phyloP scores from a whole-genome alignment of 2,888 invertebrate species.

The Polyommatus icarus region DNA sequence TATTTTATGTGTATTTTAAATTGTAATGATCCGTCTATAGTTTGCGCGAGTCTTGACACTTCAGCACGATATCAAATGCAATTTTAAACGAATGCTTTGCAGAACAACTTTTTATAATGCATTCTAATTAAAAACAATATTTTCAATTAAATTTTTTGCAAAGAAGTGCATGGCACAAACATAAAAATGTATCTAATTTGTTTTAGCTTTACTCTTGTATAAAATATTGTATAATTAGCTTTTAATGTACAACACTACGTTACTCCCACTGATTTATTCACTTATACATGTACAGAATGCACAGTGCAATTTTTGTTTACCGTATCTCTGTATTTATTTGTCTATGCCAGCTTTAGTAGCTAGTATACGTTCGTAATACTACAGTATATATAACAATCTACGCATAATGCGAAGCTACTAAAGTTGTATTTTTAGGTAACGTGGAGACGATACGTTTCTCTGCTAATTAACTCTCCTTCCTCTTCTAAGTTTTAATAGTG shows the following conservation, averaged over 20 bases:
- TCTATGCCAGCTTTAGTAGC: conserved; percentile 28
- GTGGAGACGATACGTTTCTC: conserved; percentile 18
- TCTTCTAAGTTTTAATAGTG: conserved; percentile 14
- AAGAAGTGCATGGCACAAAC: conserved; percentile 22
- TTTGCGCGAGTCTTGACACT: conserved; percentile 74
- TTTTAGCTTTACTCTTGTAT: conserved; percentile 22
- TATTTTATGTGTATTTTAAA: background rate
- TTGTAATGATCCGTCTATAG: conserved; percentile 34
- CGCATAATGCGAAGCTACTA: conserved; percentile 37
- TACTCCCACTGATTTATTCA: background rate
- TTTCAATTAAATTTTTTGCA: conserved; percentile 7
- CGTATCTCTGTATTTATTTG: background rate
- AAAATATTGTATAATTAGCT: conserved; percentile 3
- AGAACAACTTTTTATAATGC: conserved; percentile 32
- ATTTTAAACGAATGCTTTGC: conserved; percentile 36
- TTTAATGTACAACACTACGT: conserved; percentile 1
- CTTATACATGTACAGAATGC: conserved; percentile 2
- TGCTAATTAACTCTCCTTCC: conserved; percentile 5
- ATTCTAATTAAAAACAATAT: conserved; percentile 10
- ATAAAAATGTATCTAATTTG: background rate
- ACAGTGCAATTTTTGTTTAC: conserved; percentile 21
- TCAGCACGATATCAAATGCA: conserved; percentile 58
- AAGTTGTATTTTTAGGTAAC: conserved; percentile 33
- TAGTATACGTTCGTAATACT: background rate
- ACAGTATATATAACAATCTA: background rate